Evolutionary conservation across 2,797 vertebrate genomes (phyloP).

Genomic region (Tapera naevia): DNA sequence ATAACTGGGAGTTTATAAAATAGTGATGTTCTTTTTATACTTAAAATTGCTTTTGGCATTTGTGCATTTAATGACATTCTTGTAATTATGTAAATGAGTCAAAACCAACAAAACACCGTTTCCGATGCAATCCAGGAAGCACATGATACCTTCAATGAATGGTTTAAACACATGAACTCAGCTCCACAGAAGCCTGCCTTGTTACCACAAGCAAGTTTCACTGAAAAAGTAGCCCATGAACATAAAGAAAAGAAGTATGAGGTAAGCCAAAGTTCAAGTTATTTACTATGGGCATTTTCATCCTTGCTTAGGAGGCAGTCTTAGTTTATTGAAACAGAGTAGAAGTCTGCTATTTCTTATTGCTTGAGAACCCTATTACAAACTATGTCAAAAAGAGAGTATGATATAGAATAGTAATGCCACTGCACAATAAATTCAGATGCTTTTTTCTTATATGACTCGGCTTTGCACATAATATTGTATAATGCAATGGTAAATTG

Average conservation of each 20-base stretch:
- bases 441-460: not conserved
- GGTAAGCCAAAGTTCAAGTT: conserved; percentile 69
- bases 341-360: not conserved
- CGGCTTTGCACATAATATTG: not conserved
- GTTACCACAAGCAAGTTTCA: conserved; percentile 88
- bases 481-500: not conserved
- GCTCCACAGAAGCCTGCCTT: conserved; percentile 89
- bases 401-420: not conserved
- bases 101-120: not conserved
- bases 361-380: not conserved
- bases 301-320: not conserved
- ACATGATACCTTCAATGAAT: conserved; percentile 93
- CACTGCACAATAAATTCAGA: not conserved
- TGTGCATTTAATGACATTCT: not conserved
- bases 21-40: too few relatives aligned
- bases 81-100: not conserved
- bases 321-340: not conserved
- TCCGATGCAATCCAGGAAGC: conserved; percentile 79
- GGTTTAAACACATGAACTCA: conserved; percentile 93
- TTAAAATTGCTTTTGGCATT: too few relatives aligned
- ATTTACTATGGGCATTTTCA: not conserved
- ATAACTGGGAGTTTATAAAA: too few relatives aligned
- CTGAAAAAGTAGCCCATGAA: conserved; percentile 92
- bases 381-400: not conserved
- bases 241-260: conserved; percentile 95